Base-by-base conservation (phyloP, 2,888 invertebrate genomes). In the Diaprepes abbreviatus region DNA sequence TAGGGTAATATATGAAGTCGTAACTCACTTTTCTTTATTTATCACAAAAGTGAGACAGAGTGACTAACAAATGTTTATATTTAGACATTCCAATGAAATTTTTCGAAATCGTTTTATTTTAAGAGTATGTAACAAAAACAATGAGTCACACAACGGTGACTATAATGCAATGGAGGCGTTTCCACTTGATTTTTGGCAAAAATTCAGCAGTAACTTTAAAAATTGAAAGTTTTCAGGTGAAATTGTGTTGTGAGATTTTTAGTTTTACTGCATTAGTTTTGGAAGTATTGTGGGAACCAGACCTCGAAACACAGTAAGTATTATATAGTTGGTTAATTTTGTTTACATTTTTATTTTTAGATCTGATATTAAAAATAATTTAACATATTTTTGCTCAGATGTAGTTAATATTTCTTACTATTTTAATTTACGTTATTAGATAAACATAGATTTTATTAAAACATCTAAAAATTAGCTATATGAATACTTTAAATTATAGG, bases 201-300 rank as follows among this genome's bases (percentile, higher is more conserved):
- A 19, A 14, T 31, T 67, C 71, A 64, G 52, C 17, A 57, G 60
- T 60, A 36, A 12, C 36, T 52, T 58, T 38, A 7, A 33, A 36
- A 54, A 24, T 52, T 33, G 16, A 14, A 50, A 64, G 14, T 36
- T 45, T 52, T 50, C 63, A 64, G 69, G 69, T 69, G 64, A 64
- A 69, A 58, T 24, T 21, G 43, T 33, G 16, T 14, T 6, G 59
- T 38, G 5, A 6, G 0, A 21, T 35, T 48, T 58, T 58, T 28
- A 24, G 21, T 62, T 38, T 36, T 21, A 14, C 16, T 16, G 45
- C 48, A 68, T 54, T 68, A 16, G 50, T 52, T 54, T 36, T 36
- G 9, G 17, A 38, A 40, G 57, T 58, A 24, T 69, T 69, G 69
- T 69, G 63, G 40, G 12, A 38, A 35, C 16, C 14, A 21, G 50